Conservation (phyloP, 2,797 vertebrate species). For the Oreonectes daqikongensis region DNA sequence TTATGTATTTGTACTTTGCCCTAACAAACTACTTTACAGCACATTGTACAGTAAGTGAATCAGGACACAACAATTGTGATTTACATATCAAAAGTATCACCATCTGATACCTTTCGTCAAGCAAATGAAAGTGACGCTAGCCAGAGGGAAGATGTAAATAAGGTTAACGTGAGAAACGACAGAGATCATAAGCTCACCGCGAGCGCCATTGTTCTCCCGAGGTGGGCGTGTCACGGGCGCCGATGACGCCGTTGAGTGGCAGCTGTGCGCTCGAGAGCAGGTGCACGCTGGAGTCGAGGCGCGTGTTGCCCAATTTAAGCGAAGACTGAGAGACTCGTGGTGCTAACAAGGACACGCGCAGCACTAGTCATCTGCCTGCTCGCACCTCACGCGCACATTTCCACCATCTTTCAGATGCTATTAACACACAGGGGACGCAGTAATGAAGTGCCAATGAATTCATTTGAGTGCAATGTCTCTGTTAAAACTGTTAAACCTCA, state of each 20-base stretch:
- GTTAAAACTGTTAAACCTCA: slow-evolving; percentile 48
- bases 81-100: no score
- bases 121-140: slow-evolving; percentile 1
- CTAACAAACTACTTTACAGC: no score
- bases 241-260: slow-evolving; percentile 62
- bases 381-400: slow-evolving; percentile 32
- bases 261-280: slow-evolving; percentile 74
- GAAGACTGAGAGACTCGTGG: slow-evolving; percentile 65
- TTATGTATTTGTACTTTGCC: no score
- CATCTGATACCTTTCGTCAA: no score
- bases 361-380: slow-evolving; percentile 43
- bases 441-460: slow-evolving; percentile 47
- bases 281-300: slow-evolving; percentile 60
- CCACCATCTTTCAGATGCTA: slow-evolving; percentile 31
- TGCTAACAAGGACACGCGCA: slow-evolving; percentile 69
- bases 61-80: no score
- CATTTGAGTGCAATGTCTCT: slow-evolving; percentile 32
- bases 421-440: slow-evolving; percentile 41
- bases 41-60: no score
- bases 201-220: slow-evolving; percentile 38
- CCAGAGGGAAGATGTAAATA: slow-evolving; percentile 5
- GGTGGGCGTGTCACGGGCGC: slow-evolving; percentile 8
- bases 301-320: slow-evolving; percentile 69
- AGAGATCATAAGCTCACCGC: slow-evolving; percentile 30
- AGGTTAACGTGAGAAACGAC: slow-evolving; percentile 26